Conservation (phyloP, 2,797 vertebrate genomes). For the Gephyroberyx darwinii region DNA sequence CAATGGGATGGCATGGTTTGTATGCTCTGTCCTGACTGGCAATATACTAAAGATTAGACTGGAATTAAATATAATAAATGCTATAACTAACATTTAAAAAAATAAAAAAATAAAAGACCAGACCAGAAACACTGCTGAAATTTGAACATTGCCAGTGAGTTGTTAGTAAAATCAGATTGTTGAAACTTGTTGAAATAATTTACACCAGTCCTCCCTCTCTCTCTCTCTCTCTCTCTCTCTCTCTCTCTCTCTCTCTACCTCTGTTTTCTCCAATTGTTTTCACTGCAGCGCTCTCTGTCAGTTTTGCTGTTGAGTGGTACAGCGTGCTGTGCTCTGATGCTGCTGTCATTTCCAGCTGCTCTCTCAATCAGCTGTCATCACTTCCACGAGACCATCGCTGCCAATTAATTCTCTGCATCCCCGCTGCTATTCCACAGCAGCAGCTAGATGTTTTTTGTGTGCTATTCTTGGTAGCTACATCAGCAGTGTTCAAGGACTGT, state of each 20-base stretch:
- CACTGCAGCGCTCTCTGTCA: constrained; percentile 43
- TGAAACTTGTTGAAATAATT: constrained; percentile 9
- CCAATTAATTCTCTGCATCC: constrained; percentile 70
- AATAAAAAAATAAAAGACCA: neutral
- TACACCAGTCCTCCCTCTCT: neutral
- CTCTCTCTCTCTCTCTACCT: constrained; percentile 9
- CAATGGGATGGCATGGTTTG: too few relatives aligned
- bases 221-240: constrained; percentile 20
- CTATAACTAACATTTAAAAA: too few relatives aligned
- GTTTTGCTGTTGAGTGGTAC: constrained; percentile 40
- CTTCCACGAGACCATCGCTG: constrained; percentile 63
- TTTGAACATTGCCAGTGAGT: too few relatives aligned
- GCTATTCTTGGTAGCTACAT: constrained; percentile 72
- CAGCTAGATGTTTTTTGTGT: constrained; percentile 51
- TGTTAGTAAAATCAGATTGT: too few relatives aligned
- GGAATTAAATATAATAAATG: neutral
- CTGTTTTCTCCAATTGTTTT: constrained; percentile 26
- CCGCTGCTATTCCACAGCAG: constrained; percentile 46
- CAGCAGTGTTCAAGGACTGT: constrained; percentile 68
- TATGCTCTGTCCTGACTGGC: too few relatives aligned
- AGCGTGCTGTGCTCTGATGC: constrained; percentile 40
- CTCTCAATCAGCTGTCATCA: constrained; percentile 77
- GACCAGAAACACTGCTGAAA: neutral
- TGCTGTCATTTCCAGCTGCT: constrained; percentile 73
- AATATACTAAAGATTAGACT: neutral